Percentiles rank a stretch among this genome's conserved stretches.
These are phyloP conservation scores for Psettodes erumei DNA, from an alignment of 2,113 vertebrate genomes.

Conservation along the genomic window DNA sequence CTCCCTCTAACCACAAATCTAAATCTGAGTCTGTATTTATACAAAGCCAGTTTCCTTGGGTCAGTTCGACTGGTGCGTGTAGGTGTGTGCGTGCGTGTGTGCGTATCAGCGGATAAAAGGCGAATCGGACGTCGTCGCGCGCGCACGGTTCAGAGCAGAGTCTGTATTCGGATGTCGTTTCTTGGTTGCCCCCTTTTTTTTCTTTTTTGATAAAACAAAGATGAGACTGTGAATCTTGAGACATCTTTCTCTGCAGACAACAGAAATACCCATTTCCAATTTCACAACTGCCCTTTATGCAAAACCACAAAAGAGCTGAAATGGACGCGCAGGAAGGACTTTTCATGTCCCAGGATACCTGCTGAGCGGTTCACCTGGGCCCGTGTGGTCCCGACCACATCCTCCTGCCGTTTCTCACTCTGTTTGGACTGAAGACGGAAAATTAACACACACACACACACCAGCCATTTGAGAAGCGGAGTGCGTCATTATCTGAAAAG, in stretches of 20 bases:
- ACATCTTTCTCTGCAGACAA: not conserved
- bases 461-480: slow-evolving; percentile 23
- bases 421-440: slow-evolving; percentile 33
- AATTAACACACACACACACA: slow-evolving; percentile 33
- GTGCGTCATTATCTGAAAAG: slow-evolving; percentile 57
- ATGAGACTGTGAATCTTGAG: not conserved
- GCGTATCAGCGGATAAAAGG: slow-evolving; percentile 11
- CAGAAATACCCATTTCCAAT: not conserved
- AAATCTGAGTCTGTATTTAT: slow-evolving; percentile 76
- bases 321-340: not conserved
- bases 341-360: slow-evolving; percentile 28
- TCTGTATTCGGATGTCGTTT: slow-evolving; percentile 37
- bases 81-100: slow-evolving; percentile 19
- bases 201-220: slow-evolving; percentile 7
- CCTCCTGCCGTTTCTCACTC: slow-evolving; percentile 38
- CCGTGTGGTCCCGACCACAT: slow-evolving; percentile 47
- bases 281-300: not conserved
- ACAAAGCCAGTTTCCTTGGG: slow-evolving; percentile 63
- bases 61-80: slow-evolving; percentile 40
- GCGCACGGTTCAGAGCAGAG: not conserved
- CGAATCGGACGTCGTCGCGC: slow-evolving; percentile 8
- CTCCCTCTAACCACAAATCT: slow-evolving; percentile 70
- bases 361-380: slow-evolving; percentile 22
- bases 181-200: not conserved
- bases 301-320: not conserved